Evolutionary conservation across 2,888 invertebrate genomes (phyloP).

Genomic region (Acrocyrtus sp.): DNA sequence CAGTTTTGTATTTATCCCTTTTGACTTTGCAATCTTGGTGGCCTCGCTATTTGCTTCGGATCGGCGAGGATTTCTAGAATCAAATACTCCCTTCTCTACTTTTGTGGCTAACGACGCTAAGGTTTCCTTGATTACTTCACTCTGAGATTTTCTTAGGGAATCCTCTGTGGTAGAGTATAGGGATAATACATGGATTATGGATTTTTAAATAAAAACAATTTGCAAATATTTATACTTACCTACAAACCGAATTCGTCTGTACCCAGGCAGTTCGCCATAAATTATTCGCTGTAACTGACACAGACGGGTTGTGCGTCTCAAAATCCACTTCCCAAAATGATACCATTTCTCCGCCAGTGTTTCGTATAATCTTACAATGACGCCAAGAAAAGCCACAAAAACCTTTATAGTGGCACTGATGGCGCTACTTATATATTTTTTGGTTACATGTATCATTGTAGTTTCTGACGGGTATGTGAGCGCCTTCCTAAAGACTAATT

Average conservation of each 20-base stretch:
- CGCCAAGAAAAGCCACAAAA: too few relatives aligned
- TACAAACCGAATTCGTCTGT: conserved; percentile 77
- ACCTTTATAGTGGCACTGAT: neutral
- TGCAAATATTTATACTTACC: too few relatives aligned
- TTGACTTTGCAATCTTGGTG: conserved; percentile 77
- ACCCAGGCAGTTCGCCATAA: conserved; percentile 82
- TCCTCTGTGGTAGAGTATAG: too few relatives aligned
- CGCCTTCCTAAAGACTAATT: too few relatives aligned
- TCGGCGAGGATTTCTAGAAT: conserved; percentile 64
- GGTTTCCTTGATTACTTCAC: conserved; percentile 75
- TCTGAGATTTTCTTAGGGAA: conserved; percentile 77
- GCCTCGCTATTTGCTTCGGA: conserved; percentile 71
- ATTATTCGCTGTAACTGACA: conserved; percentile 94
- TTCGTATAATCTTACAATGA: too few relatives aligned
- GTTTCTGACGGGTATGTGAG: too few relatives aligned
- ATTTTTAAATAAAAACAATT: too few relatives aligned
- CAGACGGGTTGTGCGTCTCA: conserved; percentile 73
- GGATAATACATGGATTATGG: too few relatives aligned
- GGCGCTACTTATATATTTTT: neutral
- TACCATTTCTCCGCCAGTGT: conserved; percentile 25
- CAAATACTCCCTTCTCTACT: conserved; percentile 69
- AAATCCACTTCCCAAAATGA: conserved; percentile 51
- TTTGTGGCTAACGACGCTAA: conserved; percentile 74
- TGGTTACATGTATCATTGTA: too few relatives aligned
- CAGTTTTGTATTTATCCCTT: conserved; percentile 80